Percentiles rank a stretch among this genome's conserved stretches.
phyloP scores from a whole-genome alignment of 2,797 vertebrate species.

The Gallinago nigripennis region DNA sequence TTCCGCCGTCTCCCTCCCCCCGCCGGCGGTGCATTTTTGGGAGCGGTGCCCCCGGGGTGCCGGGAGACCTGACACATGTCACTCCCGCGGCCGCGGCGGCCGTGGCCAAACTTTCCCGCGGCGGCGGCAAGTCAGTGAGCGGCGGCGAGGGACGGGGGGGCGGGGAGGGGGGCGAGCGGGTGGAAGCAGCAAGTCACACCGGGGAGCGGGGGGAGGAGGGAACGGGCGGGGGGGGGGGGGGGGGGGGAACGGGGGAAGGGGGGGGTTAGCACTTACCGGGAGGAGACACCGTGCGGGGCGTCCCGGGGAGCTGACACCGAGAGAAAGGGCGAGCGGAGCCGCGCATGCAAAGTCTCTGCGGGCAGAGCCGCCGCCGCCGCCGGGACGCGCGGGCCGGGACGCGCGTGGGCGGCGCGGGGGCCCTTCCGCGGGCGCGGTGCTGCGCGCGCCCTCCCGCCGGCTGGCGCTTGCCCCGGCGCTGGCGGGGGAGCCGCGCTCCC shows the following conservation, averaged over 20 bases:
- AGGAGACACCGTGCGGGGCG: constrained; percentile 12
- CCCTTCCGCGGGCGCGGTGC: background rate
- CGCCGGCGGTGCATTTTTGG: background rate
- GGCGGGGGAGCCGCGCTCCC: background rate
- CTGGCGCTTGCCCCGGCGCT: constrained; percentile 64
- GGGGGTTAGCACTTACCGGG: constrained; percentile 31
- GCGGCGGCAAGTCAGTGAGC: constrained; percentile 10
- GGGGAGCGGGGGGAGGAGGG: background rate
- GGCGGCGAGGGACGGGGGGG: background rate
- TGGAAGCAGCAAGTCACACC: constrained; percentile 29
- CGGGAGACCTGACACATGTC: constrained; percentile 69
- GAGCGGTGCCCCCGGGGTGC: constrained; percentile 1
- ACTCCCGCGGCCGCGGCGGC: constrained; percentile 1
- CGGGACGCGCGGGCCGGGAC: background rate
- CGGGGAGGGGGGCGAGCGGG: background rate
- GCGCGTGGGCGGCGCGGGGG: background rate
- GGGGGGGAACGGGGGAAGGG: background rate
- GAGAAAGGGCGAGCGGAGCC: background rate
- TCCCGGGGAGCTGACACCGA: constrained; percentile 10
- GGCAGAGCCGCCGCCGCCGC: constrained; percentile 27
- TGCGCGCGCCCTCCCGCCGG: constrained; percentile 74
- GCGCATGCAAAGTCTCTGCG: constrained; percentile 53
- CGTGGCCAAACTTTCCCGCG: constrained; percentile 68
- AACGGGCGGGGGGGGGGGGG: background rate
- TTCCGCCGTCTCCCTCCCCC: background rate